phyloP scores from a whole-genome alignment of 1,140 invertebrate genomes.

The Eumaeus atala region DNA sequence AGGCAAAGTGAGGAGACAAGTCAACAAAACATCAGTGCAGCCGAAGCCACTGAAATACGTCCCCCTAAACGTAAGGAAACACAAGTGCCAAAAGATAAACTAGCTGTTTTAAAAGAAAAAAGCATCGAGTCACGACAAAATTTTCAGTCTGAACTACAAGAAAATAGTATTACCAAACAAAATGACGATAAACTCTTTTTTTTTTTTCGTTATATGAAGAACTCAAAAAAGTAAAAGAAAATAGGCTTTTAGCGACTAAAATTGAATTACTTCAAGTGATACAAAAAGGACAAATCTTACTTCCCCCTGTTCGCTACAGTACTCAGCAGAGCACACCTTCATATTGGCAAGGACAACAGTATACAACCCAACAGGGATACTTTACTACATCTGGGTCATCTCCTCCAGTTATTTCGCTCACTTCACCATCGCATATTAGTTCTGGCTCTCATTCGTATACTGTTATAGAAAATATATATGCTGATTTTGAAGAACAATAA shows the following conservation, averaged over 20 bases:
- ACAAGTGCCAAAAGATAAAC: slow-evolving; percentile 17
- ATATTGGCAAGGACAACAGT: no score
- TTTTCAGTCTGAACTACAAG: slow-evolving; percentile 21
- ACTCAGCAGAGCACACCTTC: slow-evolving; percentile 24
- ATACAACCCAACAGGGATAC: slow-evolving; percentile 24
- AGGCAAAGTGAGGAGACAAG: no score
- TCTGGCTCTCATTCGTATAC: slow-evolving; percentile 18
- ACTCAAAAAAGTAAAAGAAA: slow-evolving; percentile 28
- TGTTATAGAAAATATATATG: no score
- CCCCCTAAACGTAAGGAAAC: slow-evolving; percentile 23
- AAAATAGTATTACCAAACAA: slow-evolving; percentile 27
- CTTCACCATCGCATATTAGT: slow-evolving; percentile 4
- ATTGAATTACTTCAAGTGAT: slow-evolving; percentile 28
- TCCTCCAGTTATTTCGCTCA: slow-evolving; percentile 16
- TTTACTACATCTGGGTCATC: slow-evolving; percentile 25
- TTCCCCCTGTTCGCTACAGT: slow-evolving; percentile 22
- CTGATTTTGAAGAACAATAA: no score
- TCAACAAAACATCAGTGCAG: slow-evolving; percentile 20
- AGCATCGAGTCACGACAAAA: slow-evolving; percentile 20
- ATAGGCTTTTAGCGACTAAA: no score
- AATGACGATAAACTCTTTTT: slow-evolving; percentile 30
- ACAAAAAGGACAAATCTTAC: slow-evolving; percentile 27
- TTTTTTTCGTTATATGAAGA: no score
- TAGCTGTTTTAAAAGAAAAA: slow-evolving; percentile 26
- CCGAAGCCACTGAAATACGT: no score